Evolutionary conservation across 1,140 invertebrate genomes (phyloP).

Genomic region (Zaprionus nigranus): DNA sequence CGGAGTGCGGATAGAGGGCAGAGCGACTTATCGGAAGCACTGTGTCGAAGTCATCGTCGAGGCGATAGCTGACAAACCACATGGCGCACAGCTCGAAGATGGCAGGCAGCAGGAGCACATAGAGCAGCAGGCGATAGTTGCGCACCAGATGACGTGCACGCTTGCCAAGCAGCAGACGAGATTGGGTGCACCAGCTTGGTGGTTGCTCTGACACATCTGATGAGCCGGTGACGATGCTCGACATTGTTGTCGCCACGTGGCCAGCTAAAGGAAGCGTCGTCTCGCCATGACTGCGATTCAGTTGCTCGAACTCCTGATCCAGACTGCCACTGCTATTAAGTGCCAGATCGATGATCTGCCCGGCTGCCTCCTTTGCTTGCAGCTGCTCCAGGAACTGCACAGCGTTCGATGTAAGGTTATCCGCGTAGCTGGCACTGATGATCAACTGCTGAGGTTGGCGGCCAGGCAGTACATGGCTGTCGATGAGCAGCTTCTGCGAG

Average conservation of each 20-base stretch:
- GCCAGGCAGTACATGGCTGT: conserved; percentile 40
- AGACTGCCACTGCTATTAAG: conserved; percentile 62
- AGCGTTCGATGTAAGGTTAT: conserved; percentile 53
- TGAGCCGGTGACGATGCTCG: conserved; percentile 84
- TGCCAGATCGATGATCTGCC: conserved; percentile 51
- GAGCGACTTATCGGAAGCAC: conserved; percentile 85
- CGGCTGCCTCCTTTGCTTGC: conserved; percentile 46
- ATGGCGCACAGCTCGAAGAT: conserved; percentile 88
- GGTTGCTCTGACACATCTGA: conserved; percentile 75
- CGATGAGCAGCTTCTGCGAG: conserved; percentile 41
- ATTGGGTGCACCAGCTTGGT: conserved; percentile 29
- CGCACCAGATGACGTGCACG: conserved; percentile 86
- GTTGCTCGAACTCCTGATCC: conserved; percentile 74
- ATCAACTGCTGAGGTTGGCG: conserved; percentile 31
- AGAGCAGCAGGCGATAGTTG: conserved; percentile 87
- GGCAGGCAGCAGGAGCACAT: conserved; percentile 87
- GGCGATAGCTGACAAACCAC: conserved; percentile 88
- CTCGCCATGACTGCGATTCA: conserved; percentile 51
- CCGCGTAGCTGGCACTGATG: conserved; percentile 56
- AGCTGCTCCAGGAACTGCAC: conserved; percentile 61
- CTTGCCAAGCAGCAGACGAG: conserved; percentile 85
- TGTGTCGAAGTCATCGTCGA: conserved; percentile 87
- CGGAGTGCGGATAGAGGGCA: conserved; percentile 86
- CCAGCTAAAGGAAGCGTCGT: not conserved
- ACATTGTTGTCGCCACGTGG: conserved; percentile 32